Conservation (phyloP, 2,888 invertebrate species). For the Isoperla grammatica region DNA sequence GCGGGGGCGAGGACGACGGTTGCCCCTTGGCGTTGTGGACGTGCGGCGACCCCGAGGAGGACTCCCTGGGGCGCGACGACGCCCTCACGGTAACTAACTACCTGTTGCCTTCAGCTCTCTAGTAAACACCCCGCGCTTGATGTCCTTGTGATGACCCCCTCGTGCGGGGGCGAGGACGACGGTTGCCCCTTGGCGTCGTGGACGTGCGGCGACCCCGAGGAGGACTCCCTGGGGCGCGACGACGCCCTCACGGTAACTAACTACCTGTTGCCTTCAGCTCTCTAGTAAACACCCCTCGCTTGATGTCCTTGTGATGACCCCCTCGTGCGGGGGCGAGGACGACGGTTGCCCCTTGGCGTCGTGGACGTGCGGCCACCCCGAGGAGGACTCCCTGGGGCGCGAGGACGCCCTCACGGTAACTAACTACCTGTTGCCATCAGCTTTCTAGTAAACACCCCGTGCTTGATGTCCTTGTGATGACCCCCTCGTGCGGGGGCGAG, state of each 20-base stretch:
- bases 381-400: too few relatives aligned
- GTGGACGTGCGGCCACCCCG: neutral
- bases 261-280: too few relatives aligned
- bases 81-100: too few relatives aligned
- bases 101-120: too few relatives aligned
- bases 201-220: slow-evolving; percentile 1
- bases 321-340: too few relatives aligned
- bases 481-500: too few relatives aligned
- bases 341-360: neutral
- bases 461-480: neutral
- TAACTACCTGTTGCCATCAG: too few relatives aligned
- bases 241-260: neutral
- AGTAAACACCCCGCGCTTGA: too few relatives aligned
- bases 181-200: slow-evolving; percentile 2
- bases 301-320: neutral
- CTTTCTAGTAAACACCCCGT: too few relatives aligned
- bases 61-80: too few relatives aligned
- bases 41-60: slow-evolving; percentile 2
- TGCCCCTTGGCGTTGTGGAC: slow-evolving; percentile 1
- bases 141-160: slow-evolving; percentile 2
- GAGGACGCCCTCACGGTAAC: too few relatives aligned
- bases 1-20: neutral
- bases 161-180: neutral
- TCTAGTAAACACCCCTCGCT: too few relatives aligned
- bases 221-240: slow-evolving; percentile 1